Base-by-base conservation (phyloP, 2,113 vertebrate species). In the Pontoporia blainvillei region DNA sequence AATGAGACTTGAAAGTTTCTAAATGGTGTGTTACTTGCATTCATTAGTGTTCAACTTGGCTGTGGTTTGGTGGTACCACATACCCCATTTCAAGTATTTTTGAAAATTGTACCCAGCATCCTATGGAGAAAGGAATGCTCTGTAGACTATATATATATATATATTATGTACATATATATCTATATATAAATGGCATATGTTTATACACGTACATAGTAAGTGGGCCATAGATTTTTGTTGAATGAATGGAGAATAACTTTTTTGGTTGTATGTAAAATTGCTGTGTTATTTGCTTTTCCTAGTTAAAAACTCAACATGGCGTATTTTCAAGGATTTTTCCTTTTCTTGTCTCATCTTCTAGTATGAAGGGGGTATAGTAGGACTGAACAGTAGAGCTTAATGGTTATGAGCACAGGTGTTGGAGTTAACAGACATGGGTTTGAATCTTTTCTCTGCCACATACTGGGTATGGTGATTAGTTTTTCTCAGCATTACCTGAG, bases 1-100 rank as follows among this genome's bases (percentile, higher is more conserved):
- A 81, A 76, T 75, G 79, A 91, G 61, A 54, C 59, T 85, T 90
- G 76, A 81, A 94, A 75, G 66, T 76, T 92, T 85, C 59, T 90
- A 73, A 91, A 54, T 78, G 44, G 13, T 54, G 29, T 86, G 78
- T 78, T n/a, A 36, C 46, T 88, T 75, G 46, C 49, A 46, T 81
- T 39, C 67, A 82, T 90, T 93, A 76, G 62, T 59, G 61, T 88
- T 39, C 83, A 72, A 23, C 67, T 84, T 88, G 95, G 31, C 64
- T 59, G 36, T 69, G 59, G 84, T 96, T 95, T 90, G 44, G 52
- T 54, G 39, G 78, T 18, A 91, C 49, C 73, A 79, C 54, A 57
- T 61, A 88, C 5, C 61, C 18, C 20, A 29, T 90, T 90, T 96
- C 6, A 81, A 90, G 57, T 90, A 64, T 44, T 91, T 84, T 31